phyloP scores from a whole-genome alignment of 1,140 invertebrate species.

The Papilio helenus region DNA sequence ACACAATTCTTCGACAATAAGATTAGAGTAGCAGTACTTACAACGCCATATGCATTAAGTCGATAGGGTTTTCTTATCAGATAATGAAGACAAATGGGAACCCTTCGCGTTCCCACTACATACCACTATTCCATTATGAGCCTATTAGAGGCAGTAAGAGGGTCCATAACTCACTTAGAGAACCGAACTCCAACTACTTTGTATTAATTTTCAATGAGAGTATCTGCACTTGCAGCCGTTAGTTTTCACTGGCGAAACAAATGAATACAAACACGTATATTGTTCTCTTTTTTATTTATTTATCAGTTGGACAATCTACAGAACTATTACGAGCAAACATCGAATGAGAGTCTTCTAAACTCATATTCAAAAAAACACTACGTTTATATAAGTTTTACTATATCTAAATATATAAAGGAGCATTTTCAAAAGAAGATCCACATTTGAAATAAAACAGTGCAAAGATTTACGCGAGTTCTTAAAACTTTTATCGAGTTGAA shows the following conservation, averaged over 20 bases:
- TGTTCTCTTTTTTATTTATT: neutral
- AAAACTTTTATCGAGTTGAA: slow-evolving; percentile 11
- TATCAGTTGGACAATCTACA: too few relatives aligned
- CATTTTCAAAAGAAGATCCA: neutral
- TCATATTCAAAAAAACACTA: neutral
- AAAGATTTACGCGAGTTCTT: slow-evolving; percentile 17
- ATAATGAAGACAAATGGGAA: slow-evolving; percentile 7
- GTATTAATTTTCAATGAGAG: neutral
- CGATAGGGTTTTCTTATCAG: slow-evolving; percentile 9
- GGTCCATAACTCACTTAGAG: neutral
- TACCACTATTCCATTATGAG: slow-evolving; percentile 11
- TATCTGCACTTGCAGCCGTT: neutral
- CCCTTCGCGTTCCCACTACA: neutral
- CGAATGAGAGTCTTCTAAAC: neutral
- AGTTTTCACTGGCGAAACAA: neutral
- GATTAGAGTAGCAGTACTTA: neutral
- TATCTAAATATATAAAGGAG: neutral
- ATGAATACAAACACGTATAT: neutral
- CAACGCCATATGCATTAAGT: neutral
- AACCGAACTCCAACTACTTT: slow-evolving; percentile 1
- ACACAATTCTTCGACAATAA: neutral
- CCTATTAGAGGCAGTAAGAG: slow-evolving; percentile 1
- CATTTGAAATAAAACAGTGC: slow-evolving; percentile 5
- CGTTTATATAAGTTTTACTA: neutral
- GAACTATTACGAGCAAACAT: too few relatives aligned